Conservation (phyloP, 2,113 vertebrate species). For the Ctenodactylus gundi region DNA sequence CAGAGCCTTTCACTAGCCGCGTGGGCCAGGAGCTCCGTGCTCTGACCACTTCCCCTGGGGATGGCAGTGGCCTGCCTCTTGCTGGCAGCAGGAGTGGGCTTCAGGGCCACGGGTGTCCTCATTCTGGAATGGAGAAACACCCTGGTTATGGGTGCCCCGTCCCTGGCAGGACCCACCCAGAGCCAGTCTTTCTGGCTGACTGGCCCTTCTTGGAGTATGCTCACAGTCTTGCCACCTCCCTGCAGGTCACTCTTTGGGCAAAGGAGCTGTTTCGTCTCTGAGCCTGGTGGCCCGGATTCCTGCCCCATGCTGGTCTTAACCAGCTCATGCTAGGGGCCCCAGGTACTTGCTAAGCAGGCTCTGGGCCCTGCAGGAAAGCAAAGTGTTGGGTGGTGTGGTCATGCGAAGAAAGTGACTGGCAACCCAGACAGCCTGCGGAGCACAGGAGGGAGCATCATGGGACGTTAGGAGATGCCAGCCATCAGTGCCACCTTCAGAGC, state of each 20-base stretch:
- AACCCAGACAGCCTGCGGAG: too few species aligned
- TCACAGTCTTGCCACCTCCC: fast-evolving
- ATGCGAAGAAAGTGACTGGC: too few species aligned
- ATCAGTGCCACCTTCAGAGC: fast-evolving
- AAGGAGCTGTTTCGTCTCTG: background rate
- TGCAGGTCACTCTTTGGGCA: fast-evolving
- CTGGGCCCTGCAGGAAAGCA: background rate
- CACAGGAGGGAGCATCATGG: background rate
- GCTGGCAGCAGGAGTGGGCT: background rate
- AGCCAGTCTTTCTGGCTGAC: background rate
- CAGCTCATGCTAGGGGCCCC: background rate
- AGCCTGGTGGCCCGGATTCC: background rate
- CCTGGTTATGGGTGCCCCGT: fast-evolving
- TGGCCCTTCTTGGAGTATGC: fast-evolving
- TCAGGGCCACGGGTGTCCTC: background rate
- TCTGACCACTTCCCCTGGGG: fast-evolving
- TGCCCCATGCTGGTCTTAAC: background rate
- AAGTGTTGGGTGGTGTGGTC: fast-evolving
- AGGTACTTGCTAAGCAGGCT: too few species aligned
- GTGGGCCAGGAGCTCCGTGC: background rate
- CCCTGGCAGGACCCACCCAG: background rate
- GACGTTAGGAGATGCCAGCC: fast-evolving
- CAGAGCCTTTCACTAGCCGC: too few species aligned
- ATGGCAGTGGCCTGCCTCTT: background rate
- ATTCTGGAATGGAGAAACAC: background rate